Percentiles rank a stretch among this genome's conserved stretches.
phyloP scores from a whole-genome alignment of 2,797 vertebrate species.

The Poecile montanus region DNA sequence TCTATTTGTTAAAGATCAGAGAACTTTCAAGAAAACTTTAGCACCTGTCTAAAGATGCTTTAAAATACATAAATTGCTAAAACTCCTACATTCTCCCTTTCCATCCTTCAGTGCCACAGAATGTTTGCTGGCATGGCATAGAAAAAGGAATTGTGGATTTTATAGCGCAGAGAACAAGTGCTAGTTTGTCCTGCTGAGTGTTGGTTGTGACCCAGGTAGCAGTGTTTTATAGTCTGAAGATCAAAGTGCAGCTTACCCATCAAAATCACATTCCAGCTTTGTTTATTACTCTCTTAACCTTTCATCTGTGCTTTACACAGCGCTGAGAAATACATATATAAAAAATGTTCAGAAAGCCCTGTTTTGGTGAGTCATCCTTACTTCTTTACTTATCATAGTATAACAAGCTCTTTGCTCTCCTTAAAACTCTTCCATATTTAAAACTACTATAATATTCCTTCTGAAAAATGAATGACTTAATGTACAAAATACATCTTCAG shows the following conservation, averaged over 20 bases:
- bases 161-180: not conserved
- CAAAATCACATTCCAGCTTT: slow-evolving; percentile 27
- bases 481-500: not conserved
- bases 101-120: not conserved
- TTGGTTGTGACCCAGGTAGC: slow-evolving; percentile 5
- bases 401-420: not conserved
- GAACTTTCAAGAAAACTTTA: not conserved
- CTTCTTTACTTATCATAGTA: not conserved
- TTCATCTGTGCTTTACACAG: slow-evolving; percentile 39
- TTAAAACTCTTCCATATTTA: not conserved
- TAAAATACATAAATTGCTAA: not conserved
- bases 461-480: not conserved
- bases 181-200: not conserved
- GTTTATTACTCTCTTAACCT: slow-evolving; percentile 47
- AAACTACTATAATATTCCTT: not conserved
- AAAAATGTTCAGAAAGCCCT: not conserved
- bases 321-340: slow-evolving; percentile 10
- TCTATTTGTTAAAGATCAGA: not conserved
- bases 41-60: not conserved
- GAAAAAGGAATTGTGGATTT: not conserved
- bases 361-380: not conserved
- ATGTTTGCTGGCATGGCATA: not conserved
- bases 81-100: not conserved
- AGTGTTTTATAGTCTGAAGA: not conserved
- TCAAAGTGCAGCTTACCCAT: slow-evolving; percentile 33